Conservation (phyloP, 2,888 invertebrate species). For the Monoplex corrugatus region DNA sequence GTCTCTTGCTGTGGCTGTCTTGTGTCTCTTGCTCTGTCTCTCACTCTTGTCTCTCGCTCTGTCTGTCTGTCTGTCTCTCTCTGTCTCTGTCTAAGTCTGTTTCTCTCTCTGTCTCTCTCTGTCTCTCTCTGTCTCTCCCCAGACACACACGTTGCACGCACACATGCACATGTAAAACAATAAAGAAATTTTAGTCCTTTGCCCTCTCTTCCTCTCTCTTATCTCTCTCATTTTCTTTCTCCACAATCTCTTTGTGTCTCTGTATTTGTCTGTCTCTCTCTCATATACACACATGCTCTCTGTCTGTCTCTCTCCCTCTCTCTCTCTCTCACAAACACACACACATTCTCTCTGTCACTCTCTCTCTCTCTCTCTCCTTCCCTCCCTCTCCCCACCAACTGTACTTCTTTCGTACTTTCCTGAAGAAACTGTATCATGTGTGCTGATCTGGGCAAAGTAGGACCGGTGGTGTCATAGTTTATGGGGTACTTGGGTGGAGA, state of each 20-base stretch:
- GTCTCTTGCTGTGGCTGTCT: not conserved
- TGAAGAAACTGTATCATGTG: no score
- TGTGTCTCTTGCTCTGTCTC: not conserved
- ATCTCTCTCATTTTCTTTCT: not conserved
- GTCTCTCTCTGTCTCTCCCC: not conserved
- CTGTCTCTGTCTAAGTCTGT: not conserved
- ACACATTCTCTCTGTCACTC: not conserved
- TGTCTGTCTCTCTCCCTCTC: not conserved
- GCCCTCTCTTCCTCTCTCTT: not conserved
- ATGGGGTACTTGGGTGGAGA: no score
- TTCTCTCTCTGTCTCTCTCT: conserved; percentile 8
- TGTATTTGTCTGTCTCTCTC: not conserved
- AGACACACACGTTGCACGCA: not conserved
- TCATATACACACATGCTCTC: not conserved
- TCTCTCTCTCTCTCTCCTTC: not conserved
- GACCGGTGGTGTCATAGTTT: no score
- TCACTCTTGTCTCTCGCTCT: not conserved
- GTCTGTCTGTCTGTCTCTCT: not conserved
- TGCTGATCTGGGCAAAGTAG: no score
- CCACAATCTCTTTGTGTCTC: not conserved
- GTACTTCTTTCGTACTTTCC: no score
- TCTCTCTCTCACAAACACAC: not conserved
- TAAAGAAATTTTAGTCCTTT: not conserved
- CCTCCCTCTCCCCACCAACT: no score
- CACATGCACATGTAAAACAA: not conserved